Evolutionary conservation across 2,888 invertebrate genomes (phyloP), one percentile per base, ranked within the genome.

Genomic region (Drosophila maculinotata): DNA sequence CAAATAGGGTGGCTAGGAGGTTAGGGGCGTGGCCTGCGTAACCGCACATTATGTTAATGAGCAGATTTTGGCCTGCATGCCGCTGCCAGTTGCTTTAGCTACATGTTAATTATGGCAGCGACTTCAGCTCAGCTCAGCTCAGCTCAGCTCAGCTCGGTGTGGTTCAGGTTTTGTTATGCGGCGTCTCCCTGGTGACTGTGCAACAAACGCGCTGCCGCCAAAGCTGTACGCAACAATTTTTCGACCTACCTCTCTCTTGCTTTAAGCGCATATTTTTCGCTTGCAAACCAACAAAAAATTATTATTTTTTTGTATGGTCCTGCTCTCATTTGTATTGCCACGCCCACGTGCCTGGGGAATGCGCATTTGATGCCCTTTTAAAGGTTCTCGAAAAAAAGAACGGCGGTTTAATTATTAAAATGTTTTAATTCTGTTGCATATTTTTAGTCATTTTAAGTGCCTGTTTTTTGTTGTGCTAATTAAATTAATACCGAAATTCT

Each of bases 11-110:
- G 30, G 28, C 4, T 17, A 41, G 14, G 15, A 30, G 38, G 12
- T 42, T n/a, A n/a, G n/a, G n/a, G 68, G 74, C 42, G 35, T 59
- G 63, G 25, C 53, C 53, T 39, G 56, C 45, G 45, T 44, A 67
- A 57, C 87, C 84, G 86, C 85, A 85, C 86, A 88, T 88, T 88
- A 87, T 83, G 88, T 78, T 88, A 87, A 88, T 88, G 86, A 88
- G 88, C 79, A 14, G 66, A 54, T 66, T 71, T 79, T 47, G 65
- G 63, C 57, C 64, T 45, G 56, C 25, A 49, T 41, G 58, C 52
- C 45, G 44, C 52, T 57, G 44, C 38, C 57, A 59, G 57, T 45
- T 59, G 44, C 59, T 31, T 42, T 36, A 17, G 57, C 23, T 54
- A 45, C 63, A 63, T 74, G 86, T 69, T 85, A 85, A 82, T 85